Conservation (phyloP, 2,113 vertebrate genomes). For the Hymenochirus boettgeri region DNA sequence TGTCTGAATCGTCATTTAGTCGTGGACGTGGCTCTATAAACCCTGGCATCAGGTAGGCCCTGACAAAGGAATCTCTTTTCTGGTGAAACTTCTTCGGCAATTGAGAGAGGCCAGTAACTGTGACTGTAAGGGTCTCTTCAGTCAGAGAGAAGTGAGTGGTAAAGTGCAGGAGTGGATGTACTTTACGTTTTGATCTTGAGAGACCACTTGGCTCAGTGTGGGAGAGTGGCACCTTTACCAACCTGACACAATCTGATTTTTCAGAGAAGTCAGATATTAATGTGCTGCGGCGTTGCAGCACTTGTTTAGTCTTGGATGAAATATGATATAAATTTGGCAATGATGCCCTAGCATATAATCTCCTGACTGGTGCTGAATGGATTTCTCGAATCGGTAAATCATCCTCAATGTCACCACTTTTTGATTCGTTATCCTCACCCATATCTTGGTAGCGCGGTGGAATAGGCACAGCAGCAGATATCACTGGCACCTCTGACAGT, state of each 20-base stretch:
- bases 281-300: conserved; percentile 49
- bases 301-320: conserved; percentile 50
- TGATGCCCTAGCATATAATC: conserved; percentile 58
- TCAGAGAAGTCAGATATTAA: conserved; percentile 42
- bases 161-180: conserved; percentile 58
- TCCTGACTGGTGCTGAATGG: conserved; percentile 35
- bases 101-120: conserved; percentile 59
- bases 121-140: conserved; percentile 56
- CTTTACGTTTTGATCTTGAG: conserved; percentile 44
- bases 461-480: conserved; percentile 44
- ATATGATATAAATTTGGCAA: conserved; percentile 51
- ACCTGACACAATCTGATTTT: conserved; percentile 37
- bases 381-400: conserved; percentile 14
- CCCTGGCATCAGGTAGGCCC: conserved; percentile 58
- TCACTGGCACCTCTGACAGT: conserved; percentile 44
- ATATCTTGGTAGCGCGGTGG: conserved; percentile 60
- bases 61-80: conserved; percentile 47
- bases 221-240: neutral
- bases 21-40: conserved; percentile 46
- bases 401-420: conserved; percentile 31
- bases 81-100: conserved; percentile 49
- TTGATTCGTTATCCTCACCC: conserved; percentile 58
- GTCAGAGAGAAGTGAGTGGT: conserved; percentile 56
- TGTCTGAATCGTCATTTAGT: conserved; percentile 54
- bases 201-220: conserved; percentile 45